Evolutionary conservation across 2,113 vertebrate species (phyloP).

Genomic region (Ptyas mucosa): DNA sequence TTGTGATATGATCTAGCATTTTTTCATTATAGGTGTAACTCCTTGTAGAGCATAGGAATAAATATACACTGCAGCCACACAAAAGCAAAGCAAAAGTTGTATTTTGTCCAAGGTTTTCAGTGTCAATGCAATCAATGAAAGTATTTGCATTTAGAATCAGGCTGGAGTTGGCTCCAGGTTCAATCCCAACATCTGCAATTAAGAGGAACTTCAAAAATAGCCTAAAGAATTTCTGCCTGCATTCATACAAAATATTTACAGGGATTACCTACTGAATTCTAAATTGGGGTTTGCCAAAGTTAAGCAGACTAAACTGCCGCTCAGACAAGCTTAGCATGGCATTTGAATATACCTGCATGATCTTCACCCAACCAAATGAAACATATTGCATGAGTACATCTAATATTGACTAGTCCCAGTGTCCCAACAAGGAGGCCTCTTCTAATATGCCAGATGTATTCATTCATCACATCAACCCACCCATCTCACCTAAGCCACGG

Average conservation of each 20-base stretch:
- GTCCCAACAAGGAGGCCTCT: background rate
- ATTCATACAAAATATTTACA: background rate
- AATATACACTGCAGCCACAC: background rate
- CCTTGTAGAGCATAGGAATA: background rate
- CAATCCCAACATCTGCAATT: background rate
- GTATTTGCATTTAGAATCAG: background rate
- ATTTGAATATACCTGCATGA: background rate
- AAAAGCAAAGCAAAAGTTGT: background rate
- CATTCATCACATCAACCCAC: background rate
- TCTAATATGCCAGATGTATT: background rate
- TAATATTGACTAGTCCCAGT: background rate
- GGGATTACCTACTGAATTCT: background rate
- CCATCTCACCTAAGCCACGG: too few species aligned
- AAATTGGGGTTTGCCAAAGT: background rate
- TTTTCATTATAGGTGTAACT: background rate
- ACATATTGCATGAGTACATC: background rate
- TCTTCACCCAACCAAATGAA: background rate
- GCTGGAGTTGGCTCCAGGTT: background rate
- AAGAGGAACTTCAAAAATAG: background rate
- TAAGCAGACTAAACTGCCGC: background rate
- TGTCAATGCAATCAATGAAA: background rate
- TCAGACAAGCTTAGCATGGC: background rate
- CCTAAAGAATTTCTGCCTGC: background rate
- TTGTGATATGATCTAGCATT: background rate
- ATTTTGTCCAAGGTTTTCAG: background rate